Evolutionary conservation across 2,113 vertebrate species (phyloP).

Genomic region (Aegithalos caudatus): DNA sequence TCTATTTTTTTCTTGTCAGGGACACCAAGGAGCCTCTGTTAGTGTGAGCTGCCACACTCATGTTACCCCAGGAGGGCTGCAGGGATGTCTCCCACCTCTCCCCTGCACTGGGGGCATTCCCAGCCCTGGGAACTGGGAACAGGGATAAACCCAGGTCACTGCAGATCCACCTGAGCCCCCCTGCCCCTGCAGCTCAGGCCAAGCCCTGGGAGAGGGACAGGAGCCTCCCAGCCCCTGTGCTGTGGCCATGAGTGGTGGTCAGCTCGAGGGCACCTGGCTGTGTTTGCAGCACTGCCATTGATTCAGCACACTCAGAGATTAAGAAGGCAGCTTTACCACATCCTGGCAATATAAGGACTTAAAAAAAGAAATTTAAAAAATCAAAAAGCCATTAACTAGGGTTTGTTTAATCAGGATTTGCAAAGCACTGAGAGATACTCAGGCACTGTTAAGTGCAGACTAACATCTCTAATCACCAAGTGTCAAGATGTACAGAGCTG

Average conservation of each 20-base stretch:
- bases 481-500: background rate
- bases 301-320: background rate
- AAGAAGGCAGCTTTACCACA: background rate
- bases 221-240: fast-evolving
- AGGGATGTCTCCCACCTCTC: no score
- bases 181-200: background rate
- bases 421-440: background rate
- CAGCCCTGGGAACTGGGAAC: background rate
- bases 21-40: fast-evolving
- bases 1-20: background rate
- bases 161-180: background rate
- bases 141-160: background rate
- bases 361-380: background rate
- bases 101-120: background rate
- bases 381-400: background rate
- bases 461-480: background rate
- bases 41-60: background rate
- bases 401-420: constrained; percentile 14
- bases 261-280: background rate
- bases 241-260: fast-evolving
- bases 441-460: background rate
- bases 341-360: background rate
- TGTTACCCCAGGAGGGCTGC: background rate
- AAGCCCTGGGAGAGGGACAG: background rate
- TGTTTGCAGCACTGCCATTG: background rate